Percentiles rank a stretch among this genome's conserved stretches.
phyloP scores from a whole-genome alignment of 2,113 vertebrate species.

The Onychorhynchus coronatus region DNA sequence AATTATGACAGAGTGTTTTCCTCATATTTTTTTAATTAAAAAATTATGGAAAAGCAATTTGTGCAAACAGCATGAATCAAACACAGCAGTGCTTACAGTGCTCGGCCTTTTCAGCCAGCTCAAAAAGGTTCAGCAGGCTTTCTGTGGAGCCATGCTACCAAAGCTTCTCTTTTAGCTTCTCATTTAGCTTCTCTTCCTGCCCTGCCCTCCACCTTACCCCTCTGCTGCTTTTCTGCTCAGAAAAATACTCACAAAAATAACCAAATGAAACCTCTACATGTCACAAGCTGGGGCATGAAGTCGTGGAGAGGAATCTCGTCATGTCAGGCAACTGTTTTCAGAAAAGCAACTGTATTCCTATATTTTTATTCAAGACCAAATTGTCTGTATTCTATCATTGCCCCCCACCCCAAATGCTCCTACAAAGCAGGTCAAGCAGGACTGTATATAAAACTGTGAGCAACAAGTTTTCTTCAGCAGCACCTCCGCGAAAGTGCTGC shows the following conservation, averaged over 20 bases:
- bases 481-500: neutral
- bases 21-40: neutral
- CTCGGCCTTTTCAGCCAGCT: neutral
- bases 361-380: neutral
- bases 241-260: neutral
- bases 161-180: neutral
- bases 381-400: neutral
- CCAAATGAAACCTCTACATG: neutral
- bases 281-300: neutral
- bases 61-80: neutral
- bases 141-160: neutral
- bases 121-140: neutral
- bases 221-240: neutral
- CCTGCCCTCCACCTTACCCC: neutral
- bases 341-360: neutral
- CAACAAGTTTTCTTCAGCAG: neutral
- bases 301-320: neutral
- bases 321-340: neutral
- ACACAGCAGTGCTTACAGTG: neutral
- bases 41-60: neutral
- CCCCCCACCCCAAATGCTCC: neutral
- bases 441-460: neutral
- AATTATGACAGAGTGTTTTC: neutral
- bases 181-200: neutral
- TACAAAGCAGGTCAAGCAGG: neutral